Evolutionary conservation across 2,797 vertebrate species (phyloP), one percentile per base, ranked within the genome.

Genomic region (Scyliorhinus canicula): DNA sequence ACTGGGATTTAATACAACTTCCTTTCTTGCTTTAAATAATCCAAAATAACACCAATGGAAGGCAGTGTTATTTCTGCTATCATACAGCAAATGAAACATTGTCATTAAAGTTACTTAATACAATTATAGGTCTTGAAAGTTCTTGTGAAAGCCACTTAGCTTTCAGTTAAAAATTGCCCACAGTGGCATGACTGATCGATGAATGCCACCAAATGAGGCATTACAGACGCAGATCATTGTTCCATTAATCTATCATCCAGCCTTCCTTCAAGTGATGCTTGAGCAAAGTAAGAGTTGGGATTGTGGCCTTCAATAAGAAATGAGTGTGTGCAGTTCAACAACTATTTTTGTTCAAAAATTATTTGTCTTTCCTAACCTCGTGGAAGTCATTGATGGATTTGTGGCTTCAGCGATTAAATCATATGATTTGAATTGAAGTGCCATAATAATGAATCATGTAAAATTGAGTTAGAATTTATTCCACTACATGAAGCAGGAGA

Each of bases 371-470:
- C 40, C 44, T 2, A 65, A 8, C n/a, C 60, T 0, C n/a, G 24
- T 91, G n/a, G 57, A 65, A 91, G 88, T 26, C n/a, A 65, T 63
- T 91, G 60, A 65, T 91, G n/a, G 31, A 65, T 57, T 55, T 14
- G n/a, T 65, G n/a, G 21, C n/a, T 91, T 44, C 88, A 91, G n/a
- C 11, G 88, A 91, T 65, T 91, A 57, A 91, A 91, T 44, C 3
- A 91, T 65, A 12, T 91, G n/a, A 82, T 40, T 91, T 91, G 44
- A 90, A n/a, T 60, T 90, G 31, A 91, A 91, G n/a, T 65, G 3
- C 8, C 65, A 40, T 65, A 63, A 26, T 91, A 63, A 40, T 26
- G 57, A 35, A 86, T 88, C 1, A 40, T 60, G n/a, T 44, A 65
- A 91, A 65, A 65, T 91, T 91, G 24, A 7, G n/a, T 91, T 91